Percentiles rank a stretch among this genome's conserved stretches.
These are phyloP conservation scores for Drosophila austrosaltans DNA, from an alignment of 2,888 invertebrate genomes.

Conservation along the genomic window DNA sequence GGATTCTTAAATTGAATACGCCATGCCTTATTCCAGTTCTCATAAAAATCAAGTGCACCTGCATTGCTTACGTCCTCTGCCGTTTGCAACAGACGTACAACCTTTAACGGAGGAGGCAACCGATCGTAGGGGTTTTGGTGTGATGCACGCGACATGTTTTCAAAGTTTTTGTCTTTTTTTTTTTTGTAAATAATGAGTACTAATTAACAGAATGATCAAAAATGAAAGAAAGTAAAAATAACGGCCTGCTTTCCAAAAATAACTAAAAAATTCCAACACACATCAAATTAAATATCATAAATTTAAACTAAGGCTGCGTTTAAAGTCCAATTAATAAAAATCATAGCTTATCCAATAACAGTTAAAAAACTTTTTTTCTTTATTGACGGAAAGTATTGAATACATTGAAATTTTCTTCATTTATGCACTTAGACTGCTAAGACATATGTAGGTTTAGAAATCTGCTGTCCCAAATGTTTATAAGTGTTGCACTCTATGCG, in stretches of 20 bases:
- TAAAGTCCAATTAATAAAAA: too few relatives aligned
- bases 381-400: too few relatives aligned
- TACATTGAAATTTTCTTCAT: too few relatives aligned
- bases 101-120: neutral
- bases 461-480: too few relatives aligned
- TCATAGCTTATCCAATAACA: too few relatives aligned
- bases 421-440: too few relatives aligned
- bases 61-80: slow-evolving; percentile 20
- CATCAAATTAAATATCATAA: too few relatives aligned
- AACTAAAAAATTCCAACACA: too few relatives aligned
- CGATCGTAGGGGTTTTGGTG: neutral
- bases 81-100: neutral
- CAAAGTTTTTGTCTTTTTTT: neutral
- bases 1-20: slow-evolving; percentile 44
- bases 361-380: too few relatives aligned
- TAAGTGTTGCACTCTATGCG: slow-evolving; percentile 20
- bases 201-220: neutral
- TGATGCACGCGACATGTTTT: slow-evolving; percentile 10
- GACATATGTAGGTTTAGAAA: too few relatives aligned
- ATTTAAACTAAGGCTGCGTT: too few relatives aligned
- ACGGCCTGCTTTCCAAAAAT: neutral
- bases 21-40: slow-evolving; percentile 41
- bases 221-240: neutral
- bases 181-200: neutral
- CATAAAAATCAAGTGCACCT: slow-evolving; percentile 44